Evolutionary conservation across 2,113 vertebrate species (phyloP).

Genomic region (Aegotheles bennettii): DNA sequence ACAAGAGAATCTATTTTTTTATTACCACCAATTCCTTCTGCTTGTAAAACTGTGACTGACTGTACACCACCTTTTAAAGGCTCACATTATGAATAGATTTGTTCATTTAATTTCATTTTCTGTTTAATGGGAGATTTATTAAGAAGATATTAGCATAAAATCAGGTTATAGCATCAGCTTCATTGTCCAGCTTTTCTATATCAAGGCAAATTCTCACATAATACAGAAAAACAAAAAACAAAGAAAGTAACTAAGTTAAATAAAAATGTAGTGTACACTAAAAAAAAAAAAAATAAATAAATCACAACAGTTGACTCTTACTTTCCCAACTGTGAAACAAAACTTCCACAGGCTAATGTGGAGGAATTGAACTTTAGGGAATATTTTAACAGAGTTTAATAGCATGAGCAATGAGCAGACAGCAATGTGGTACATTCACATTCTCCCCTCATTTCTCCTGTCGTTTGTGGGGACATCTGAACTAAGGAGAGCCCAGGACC

Average conservation of each 20-base stretch:
- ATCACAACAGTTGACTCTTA: not conserved
- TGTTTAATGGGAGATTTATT: not conserved
- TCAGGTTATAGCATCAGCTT: not conserved
- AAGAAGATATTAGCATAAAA: not conserved
- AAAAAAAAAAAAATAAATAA: conserved; percentile 4
- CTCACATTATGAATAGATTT: not conserved
- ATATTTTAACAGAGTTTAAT: not conserved
- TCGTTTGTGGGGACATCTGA: not conserved
- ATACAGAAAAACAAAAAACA: not conserved
- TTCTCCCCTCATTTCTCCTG: not conserved
- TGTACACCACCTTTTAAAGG: not conserved
- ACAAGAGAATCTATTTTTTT: not conserved
- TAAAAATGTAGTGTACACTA: not conserved
- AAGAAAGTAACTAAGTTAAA: not conserved
- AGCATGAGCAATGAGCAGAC: not conserved
- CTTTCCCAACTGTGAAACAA: not conserved
- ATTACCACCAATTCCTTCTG: not conserved
- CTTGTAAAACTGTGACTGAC: not conserved
- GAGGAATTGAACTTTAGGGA: not conserved
- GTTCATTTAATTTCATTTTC: not conserved
- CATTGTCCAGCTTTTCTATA: not conserved
- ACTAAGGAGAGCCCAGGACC: not conserved
- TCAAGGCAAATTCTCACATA: not conserved
- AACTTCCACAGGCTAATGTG: not conserved
- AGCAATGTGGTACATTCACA: no score